Base-by-base conservation (phyloP, 1,140 invertebrate species). In the Dryas iulia region DNA sequence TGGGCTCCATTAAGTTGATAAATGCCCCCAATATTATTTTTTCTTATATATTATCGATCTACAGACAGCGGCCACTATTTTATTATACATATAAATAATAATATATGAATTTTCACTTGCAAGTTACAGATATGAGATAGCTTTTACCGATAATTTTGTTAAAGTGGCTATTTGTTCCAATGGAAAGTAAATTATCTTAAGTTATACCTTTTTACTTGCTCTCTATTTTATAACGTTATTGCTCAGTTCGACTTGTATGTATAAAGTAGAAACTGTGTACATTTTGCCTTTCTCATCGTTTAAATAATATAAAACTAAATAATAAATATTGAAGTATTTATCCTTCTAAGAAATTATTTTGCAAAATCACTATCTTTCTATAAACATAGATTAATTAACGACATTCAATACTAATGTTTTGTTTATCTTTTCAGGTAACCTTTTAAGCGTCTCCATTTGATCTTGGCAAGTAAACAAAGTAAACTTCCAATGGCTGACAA, bases 341-440 rank as follows among this genome's bases (percentile, higher is more conserved):
- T n/a, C n/a, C n/a, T 30, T 30, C 10, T 11, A 33, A 11, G 31
- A 31, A 10, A 31, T 31, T 31, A 10, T 31, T 12, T 10, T 31
- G 30, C 30, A 31, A 10, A 31, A 31, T 31, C 8, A 10, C 30
- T 31, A 31, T 11, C 2, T 31, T 11, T 31, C 10, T 31, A 31
- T 31, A 31, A 31, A 11, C 3, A 35, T 3, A 35, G 33, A 35
- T 35, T 35, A 35, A 0, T 0, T 23, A 53, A 8, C 24, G 0
- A 25, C 12, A 54, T 25, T 25, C 3, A 12, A 24, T 24, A 56
- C 53, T 56, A n/a, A 56, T 54, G 24, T 52, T 52, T 28, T 21
- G 18, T 18, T 52, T 61, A 18, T 61, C n/a, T 61, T 61, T 61
- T 30, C 59, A 61, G 59, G 59, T 61, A 61, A 7, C n/a, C 25